Percentiles rank a stretch among this genome's conserved stretches.
Conservation (phyloP, 1,140 invertebrate species). For the Cyphomyrmex costatus region DNA sequence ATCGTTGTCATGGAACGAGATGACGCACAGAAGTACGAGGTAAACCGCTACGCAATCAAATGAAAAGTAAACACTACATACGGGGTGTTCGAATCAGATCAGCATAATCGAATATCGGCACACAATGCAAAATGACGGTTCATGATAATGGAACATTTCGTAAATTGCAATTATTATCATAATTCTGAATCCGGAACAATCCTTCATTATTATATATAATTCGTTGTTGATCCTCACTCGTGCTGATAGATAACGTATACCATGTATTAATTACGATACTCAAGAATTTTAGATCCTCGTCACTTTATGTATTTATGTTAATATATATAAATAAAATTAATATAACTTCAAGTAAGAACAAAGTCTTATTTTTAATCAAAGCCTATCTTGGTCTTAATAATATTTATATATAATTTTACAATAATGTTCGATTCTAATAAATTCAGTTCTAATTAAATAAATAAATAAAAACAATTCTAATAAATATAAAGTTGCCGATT, state of each 20-base stretch:
- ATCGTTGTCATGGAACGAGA: constrained; percentile 48
- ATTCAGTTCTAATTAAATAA: too few relatives aligned
- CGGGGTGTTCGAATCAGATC: constrained; percentile 46
- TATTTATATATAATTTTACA: too few relatives aligned
- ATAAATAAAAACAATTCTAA: too few relatives aligned
- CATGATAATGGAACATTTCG: constrained; percentile 47
- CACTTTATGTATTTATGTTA: too few relatives aligned
- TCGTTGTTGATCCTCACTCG: neutral
- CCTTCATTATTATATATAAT: constrained; percentile 37
- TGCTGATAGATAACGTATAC: neutral
- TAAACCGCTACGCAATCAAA: constrained; percentile 58
- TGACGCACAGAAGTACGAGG: constrained; percentile 52
- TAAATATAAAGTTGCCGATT: too few relatives aligned
- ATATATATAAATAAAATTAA: neutral
- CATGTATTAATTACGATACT: neutral
- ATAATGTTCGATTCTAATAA: too few relatives aligned
- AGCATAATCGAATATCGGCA: constrained; percentile 53
- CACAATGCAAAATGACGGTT: constrained; percentile 19
- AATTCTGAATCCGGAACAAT: constrained; percentile 48
- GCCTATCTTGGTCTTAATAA: too few relatives aligned
- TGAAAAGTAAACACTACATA: constrained; percentile 59
- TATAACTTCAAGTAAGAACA: too few relatives aligned
- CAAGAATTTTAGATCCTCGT: neutral
- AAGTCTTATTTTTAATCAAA: too few relatives aligned
- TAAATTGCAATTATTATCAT: constrained; percentile 43